Conservation (phyloP, 2,113 vertebrate species). For the Saccopteryx bilineata region DNA sequence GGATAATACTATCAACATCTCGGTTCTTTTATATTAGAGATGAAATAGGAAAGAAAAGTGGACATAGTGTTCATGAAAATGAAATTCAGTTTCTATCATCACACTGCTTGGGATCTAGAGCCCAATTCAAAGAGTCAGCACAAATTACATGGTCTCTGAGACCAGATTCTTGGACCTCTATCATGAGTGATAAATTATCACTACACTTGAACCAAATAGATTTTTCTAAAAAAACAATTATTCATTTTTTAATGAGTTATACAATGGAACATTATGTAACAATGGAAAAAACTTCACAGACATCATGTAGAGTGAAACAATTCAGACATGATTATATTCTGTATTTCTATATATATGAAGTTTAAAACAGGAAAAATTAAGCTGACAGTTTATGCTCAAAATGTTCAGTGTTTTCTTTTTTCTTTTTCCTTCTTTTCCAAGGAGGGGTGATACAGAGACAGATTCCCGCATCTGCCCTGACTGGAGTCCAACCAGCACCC, state of each 20-base stretch:
- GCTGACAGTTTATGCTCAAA: background rate
- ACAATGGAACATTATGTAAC: background rate
- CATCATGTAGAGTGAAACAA: background rate
- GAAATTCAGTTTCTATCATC: background rate
- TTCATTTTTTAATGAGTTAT: background rate
- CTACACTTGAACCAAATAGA: background rate
- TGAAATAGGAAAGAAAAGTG: slow-evolving; percentile 30
- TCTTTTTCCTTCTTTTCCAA: no score
- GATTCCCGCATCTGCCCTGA: no score
- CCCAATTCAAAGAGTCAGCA: background rate
- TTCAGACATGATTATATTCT: background rate
- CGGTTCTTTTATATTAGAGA: background rate
- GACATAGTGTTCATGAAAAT: slow-evolving; percentile 18
- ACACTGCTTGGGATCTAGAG: background rate
- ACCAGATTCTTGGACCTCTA: background rate
- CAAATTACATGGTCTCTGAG: background rate
- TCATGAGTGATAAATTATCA: background rate
- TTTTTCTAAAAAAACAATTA: background rate
- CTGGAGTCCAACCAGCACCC: no score
- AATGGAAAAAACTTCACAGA: background rate
- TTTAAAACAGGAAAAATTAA: slow-evolving; percentile 14
- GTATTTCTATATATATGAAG: background rate
- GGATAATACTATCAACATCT: background rate
- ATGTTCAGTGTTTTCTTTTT: background rate
- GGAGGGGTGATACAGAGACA: no score